Evolutionary conservation across 2,888 invertebrate species (phyloP).

Genomic region (Terebella lapidaria): DNA sequence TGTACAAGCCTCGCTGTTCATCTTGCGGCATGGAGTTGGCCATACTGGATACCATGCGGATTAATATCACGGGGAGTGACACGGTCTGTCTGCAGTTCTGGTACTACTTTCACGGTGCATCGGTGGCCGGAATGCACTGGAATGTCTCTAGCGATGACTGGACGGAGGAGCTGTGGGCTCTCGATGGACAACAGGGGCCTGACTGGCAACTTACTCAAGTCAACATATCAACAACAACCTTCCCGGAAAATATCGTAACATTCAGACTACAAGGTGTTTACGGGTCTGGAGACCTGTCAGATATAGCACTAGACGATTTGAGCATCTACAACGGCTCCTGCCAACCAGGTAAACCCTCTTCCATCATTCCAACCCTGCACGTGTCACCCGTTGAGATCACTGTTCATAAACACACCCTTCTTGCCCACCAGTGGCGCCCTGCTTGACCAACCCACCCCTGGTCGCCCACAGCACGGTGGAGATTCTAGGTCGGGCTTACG

Average conservation of each 20-base stretch:
- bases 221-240: neutral
- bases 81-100: neutral
- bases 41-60: neutral
- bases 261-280: neutral
- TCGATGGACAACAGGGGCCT: neutral
- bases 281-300: neutral
- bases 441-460: neutral
- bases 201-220: neutral
- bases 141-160: neutral
- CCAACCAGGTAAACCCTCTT: too few relatives aligned
- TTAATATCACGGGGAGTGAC: neutral
- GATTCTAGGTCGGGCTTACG: neutral
- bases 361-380: too few relatives aligned
- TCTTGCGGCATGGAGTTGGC: neutral
- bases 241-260: neutral
- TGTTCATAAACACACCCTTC: too few relatives aligned
- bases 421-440: neutral
- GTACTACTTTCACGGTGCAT: neutral
- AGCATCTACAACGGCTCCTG: neutral
- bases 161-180: neutral
- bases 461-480: neutral
- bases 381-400: too few relatives aligned
- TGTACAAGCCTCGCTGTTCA: neutral
- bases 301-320: neutral
- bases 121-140: neutral